Evolutionary conservation across 2,113 vertebrate genomes (phyloP).

Genomic region (Nyctibius bracteatus): DNA sequence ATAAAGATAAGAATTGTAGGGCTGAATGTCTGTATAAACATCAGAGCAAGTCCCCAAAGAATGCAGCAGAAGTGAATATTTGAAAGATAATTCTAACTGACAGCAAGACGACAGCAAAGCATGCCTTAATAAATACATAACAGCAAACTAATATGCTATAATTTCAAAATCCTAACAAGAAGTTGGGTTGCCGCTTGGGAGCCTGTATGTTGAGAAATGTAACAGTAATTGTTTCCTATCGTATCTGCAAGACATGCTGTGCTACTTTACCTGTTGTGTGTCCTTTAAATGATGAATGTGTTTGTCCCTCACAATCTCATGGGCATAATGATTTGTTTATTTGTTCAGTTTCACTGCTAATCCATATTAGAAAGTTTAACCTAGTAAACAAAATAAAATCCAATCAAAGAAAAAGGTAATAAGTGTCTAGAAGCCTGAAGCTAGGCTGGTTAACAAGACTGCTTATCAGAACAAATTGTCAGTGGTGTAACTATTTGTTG

Average conservation of each 20-base stretch:
- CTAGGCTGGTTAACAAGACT: neutral
- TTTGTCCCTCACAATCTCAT: neutral
- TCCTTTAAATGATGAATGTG: conserved; percentile 46
- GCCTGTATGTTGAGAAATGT: neutral
- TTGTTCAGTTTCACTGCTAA: neutral
- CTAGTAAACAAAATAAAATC: conserved; percentile 17
- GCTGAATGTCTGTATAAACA: neutral
- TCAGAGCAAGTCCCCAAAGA: neutral
- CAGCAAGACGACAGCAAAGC: neutral
- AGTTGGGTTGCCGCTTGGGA: neutral
- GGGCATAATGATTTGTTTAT: conserved; percentile 20
- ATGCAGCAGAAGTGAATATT: neutral
- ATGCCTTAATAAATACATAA: neutral
- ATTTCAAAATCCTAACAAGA: neutral
- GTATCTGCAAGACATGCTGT: neutral
- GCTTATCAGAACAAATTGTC: neutral
- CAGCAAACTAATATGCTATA: neutral
- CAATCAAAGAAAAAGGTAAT: neutral
- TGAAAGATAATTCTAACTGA: neutral
- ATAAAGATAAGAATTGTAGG: neutral
- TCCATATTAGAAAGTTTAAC: conserved; percentile 1
- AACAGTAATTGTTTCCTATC: neutral
- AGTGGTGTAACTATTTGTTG: neutral
- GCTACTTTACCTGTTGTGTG: neutral
- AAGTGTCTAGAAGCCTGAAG: neutral